Conservation (phyloP, 2,888 invertebrate species). For the Ferrisia virgata region DNA sequence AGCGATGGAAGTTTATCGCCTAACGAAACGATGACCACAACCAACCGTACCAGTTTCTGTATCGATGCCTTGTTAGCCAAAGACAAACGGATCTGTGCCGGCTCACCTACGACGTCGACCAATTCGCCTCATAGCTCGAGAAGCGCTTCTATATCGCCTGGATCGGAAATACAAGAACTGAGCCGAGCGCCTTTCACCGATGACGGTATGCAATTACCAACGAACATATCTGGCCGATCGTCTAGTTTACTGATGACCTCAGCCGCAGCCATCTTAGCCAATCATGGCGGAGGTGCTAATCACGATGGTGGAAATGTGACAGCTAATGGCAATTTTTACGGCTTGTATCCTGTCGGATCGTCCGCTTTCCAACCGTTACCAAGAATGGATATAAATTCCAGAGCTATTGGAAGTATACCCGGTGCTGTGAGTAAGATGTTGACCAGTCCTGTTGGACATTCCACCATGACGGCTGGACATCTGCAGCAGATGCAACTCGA, state of each 20-base stretch:
- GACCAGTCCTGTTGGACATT: constrained; percentile 48
- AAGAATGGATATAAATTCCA: constrained; percentile 39
- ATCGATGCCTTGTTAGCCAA: constrained; percentile 80
- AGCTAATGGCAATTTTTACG: constrained; percentile 33
- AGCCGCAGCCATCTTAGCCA: constrained; percentile 29
- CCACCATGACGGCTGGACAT: constrained; percentile 54
- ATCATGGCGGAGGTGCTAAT: neutral
- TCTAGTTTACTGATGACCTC: constrained; percentile 16
- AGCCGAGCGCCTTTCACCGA: constrained; percentile 49
- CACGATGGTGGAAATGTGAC: neutral
- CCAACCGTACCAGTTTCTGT: constrained; percentile 60
- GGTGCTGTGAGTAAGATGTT: constrained; percentile 40
- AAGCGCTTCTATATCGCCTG: constrained; percentile 79
- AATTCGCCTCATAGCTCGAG: constrained; percentile 44
- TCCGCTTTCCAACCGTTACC: constrained; percentile 50
- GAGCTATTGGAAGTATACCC: constrained; percentile 51
- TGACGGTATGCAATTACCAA: constrained; percentile 11
- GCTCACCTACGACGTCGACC: neutral
- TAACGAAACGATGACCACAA: constrained; percentile 24
- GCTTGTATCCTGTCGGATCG: constrained; percentile 33
- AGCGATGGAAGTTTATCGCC: constrained; percentile 41
- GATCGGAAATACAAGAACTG: constrained; percentile 66
- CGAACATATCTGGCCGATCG: constrained; percentile 9
- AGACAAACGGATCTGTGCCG: constrained; percentile 45
- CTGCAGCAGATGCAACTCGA: constrained; percentile 80